Conservation (phyloP, 2,113 vertebrate species). For the Sprattus sprattus region DNA sequence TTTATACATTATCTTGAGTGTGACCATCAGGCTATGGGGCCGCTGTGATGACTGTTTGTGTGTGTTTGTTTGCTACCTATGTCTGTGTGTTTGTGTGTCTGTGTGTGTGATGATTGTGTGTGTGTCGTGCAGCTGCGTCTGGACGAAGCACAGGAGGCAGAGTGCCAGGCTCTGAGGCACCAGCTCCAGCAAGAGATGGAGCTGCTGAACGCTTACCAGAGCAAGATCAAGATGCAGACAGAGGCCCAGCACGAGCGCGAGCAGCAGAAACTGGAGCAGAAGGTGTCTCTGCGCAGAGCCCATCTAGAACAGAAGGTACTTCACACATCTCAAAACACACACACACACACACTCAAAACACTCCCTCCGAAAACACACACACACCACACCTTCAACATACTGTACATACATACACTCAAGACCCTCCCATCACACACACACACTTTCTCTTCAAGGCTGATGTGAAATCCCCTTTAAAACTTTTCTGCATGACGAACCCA, state of each 20-base stretch:
- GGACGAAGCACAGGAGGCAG: constrained; percentile 97
- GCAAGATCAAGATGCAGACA: constrained; percentile 99
- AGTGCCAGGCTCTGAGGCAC: constrained; percentile 96
- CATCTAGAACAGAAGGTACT: constrained; percentile 97
- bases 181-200: constrained; percentile 99
- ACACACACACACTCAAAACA: background rate
- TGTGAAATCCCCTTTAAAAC: background rate
- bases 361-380: background rate
- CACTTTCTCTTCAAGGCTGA: background rate
- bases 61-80: background rate
- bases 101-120: background rate
- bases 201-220: constrained; percentile 98
- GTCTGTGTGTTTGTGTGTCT: background rate
- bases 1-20: background rate
- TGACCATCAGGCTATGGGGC: background rate
- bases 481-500: background rate
- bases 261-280: constrained; percentile 97
- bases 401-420: background rate
- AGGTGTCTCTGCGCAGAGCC: constrained; percentile 93
- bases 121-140: constrained; percentile 82
- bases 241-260: constrained; percentile 97
- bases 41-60: background rate
- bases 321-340: background rate
- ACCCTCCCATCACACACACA: background rate
- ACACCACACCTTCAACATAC: background rate